phyloP scores from a whole-genome alignment of 2,888 invertebrate species.

The Sphecodes monilicornis region DNA sequence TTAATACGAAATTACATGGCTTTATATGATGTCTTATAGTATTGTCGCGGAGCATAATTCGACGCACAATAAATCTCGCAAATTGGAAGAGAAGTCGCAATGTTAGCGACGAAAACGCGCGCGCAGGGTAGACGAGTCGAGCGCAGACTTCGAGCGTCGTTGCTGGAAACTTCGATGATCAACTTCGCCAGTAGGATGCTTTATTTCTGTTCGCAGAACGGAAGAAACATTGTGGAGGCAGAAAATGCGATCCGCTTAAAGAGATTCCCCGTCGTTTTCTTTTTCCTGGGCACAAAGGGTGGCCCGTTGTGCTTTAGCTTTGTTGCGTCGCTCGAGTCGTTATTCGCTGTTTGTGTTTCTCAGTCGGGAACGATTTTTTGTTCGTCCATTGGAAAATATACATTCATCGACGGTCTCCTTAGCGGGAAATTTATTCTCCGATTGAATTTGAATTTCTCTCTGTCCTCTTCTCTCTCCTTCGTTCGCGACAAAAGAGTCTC shows the following conservation, averaged over 20 bases:
- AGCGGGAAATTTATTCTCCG: conserved; percentile 1
- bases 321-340: conserved; percentile 10
- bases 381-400: conserved; percentile 16
- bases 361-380: not conserved
- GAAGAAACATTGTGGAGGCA: conserved; percentile 36
- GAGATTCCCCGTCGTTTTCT: conserved; percentile 24
- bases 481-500: conserved; percentile 23
- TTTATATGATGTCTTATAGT: too few relatives aligned
- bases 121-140: conserved; percentile 17
- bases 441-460: conserved; percentile 24
- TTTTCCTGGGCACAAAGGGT: conserved; percentile 12
- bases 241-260: conserved; percentile 47
- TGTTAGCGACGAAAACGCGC: not conserved
- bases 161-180: conserved; percentile 21
- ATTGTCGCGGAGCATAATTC: too few relatives aligned
- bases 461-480: not conserved
- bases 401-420: conserved; percentile 12
- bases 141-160: conserved; percentile 20
- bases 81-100: not conserved
- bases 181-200: conserved; percentile 20
- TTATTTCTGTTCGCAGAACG: conserved; percentile 25
- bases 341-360: conserved; percentile 24
- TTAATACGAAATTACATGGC: too few relatives aligned
- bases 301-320: conserved; percentile 29
- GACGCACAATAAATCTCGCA: not conserved